Evolutionary conservation across 2,113 vertebrate species (phyloP).

Genomic region (Saccopteryx bilineata): DNA sequence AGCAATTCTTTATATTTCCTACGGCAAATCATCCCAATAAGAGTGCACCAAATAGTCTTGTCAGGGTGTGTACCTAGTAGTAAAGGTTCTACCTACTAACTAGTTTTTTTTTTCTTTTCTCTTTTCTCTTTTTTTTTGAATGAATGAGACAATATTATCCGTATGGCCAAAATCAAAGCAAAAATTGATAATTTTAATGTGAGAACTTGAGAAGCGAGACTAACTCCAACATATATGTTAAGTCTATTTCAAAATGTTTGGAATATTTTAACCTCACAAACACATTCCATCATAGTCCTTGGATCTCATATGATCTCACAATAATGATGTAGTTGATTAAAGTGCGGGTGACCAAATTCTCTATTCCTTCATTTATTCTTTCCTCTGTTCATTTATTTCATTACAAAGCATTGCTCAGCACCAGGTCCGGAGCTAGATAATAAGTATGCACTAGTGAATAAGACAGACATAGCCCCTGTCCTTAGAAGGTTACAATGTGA

Average conservation of each 20-base stretch:
- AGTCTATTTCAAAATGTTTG: conserved; percentile 54
- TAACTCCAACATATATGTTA: conserved; percentile 53
- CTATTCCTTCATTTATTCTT: neutral
- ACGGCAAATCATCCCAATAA: neutral
- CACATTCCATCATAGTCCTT: neutral
- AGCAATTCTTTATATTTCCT: conserved; percentile 46
- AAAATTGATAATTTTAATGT: conserved; percentile 38
- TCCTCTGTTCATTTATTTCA: conserved; percentile 26
- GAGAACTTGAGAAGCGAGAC: conserved; percentile 61
- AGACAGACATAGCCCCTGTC: neutral
- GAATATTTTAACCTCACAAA: conserved; percentile 65
- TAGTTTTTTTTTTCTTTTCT: neutral
- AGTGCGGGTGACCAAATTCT: neutral
- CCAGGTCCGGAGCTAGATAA: neutral
- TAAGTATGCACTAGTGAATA: neutral
- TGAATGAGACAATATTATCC: conserved; percentile 47
- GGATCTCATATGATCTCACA: neutral
- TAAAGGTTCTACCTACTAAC: conserved; percentile 25
- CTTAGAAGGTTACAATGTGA: neutral
- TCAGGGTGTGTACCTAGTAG: neutral
- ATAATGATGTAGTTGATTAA: neutral
- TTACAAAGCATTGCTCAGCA: neutral
- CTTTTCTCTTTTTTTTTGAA: conserved; percentile 15
- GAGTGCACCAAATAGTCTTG: conserved; percentile 9
- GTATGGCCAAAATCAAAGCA: conserved; percentile 64